Conservation (phyloP, 2,888 invertebrate species). For the Heliconius aoede region DNA sequence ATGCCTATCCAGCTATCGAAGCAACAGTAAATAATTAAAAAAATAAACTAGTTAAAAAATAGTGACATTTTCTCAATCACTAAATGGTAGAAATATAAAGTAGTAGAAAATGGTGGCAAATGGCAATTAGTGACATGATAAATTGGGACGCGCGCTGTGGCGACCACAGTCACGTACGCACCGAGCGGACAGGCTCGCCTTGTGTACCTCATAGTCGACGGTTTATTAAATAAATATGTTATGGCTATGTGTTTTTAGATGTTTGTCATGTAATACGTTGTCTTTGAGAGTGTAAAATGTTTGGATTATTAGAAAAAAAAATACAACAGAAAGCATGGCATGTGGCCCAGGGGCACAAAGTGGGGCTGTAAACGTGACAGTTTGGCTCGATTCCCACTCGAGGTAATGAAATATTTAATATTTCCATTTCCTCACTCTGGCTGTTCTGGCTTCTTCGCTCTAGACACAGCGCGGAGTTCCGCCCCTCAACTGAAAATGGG, state of each 20-base stretch:
- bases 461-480: too few species aligned
- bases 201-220: constrained; percentile 4
- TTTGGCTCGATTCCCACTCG: too few species aligned
- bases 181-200: constrained; percentile 30
- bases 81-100: constrained; percentile 33
- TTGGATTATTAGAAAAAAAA: neutral
- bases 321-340: too few species aligned
- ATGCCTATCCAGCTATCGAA: neutral
- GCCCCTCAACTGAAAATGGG: too few species aligned
- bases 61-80: constrained; percentile 32
- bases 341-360: too few species aligned
- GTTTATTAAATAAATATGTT: constrained; percentile 15
- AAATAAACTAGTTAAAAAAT: neutral
- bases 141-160: constrained; percentile 41
- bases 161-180: constrained; percentile 44
- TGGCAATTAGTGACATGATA: constrained; percentile 26
- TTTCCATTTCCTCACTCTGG: too few species aligned
- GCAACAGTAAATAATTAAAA: neutral
- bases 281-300: neutral
- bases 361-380: too few species aligned
- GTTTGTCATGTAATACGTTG: neutral
- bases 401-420: too few species aligned
- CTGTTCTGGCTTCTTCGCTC: too few species aligned
- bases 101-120: too few species aligned
- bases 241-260: neutral